Conservation (phyloP, 2,797 vertebrate genomes). For the Tarsius wallacei region DNA sequence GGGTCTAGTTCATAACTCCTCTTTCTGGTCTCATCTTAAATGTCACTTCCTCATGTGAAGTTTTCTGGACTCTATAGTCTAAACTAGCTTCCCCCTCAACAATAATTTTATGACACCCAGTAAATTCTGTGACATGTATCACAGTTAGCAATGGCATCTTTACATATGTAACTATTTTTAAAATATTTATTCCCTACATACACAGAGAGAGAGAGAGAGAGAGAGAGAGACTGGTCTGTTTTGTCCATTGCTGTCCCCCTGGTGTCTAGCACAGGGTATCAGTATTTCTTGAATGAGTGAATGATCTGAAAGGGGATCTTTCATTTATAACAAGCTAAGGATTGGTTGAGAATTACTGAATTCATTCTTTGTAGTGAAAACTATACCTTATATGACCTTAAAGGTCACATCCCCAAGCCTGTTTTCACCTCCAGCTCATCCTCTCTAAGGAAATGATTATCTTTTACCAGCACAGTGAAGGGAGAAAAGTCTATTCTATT, state of each 20-base stretch:
- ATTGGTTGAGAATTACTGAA: background rate
- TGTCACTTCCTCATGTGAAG: background rate
- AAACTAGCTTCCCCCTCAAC: background rate
- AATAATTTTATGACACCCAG: background rate
- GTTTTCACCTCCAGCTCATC: background rate
- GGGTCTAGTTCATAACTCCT: background rate
- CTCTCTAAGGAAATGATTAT: background rate
- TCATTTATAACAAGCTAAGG: background rate
- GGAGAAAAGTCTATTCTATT: background rate
- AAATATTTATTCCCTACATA: background rate
- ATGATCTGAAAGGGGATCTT: background rate
- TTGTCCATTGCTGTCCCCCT: background rate
- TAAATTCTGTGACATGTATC: background rate
- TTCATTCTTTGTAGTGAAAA: slow-evolving; percentile 36
- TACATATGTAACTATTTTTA: background rate
- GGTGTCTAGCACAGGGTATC: background rate
- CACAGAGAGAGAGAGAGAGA: too few relatives aligned
- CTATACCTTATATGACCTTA: background rate
- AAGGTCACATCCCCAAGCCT: background rate
- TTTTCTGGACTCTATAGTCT: background rate
- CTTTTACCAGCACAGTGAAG: background rate
- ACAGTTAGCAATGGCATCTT: background rate
- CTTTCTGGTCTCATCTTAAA: background rate
- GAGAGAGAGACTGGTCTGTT: background rate
- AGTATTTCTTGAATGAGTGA: slow-evolving; percentile 5